phyloP scores from a whole-genome alignment of 1,140 invertebrate genomes.

The Pogonognathellus flavescens region DNA sequence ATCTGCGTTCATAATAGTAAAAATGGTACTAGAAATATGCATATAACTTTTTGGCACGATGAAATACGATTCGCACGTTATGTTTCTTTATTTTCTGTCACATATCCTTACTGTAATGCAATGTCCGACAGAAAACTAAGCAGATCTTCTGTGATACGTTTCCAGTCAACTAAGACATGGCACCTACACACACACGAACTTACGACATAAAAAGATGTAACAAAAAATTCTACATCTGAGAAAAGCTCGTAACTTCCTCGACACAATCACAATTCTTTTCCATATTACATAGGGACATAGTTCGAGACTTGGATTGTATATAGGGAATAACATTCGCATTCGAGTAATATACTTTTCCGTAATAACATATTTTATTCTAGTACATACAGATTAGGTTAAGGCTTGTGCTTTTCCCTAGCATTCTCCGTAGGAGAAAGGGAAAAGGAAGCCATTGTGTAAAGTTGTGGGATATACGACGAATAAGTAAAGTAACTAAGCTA shows the following conservation, averaged over 20 bases:
- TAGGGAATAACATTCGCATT: not conserved
- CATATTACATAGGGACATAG: not conserved
- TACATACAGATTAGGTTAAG: not conserved
- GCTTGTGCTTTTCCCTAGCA: not conserved
- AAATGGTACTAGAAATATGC: not conserved
- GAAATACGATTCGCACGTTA: constrained; percentile 16
- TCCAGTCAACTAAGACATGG: not conserved
- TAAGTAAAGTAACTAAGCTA: not conserved
- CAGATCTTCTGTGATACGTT: not conserved
- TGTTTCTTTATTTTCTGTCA: constrained; percentile 41
- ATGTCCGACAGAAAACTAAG: not conserved
- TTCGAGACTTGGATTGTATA: not conserved
- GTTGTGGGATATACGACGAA: not conserved
- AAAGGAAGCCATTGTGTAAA: constrained; percentile 14
- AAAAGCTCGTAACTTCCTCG: constrained; percentile 35
- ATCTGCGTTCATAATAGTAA: not conserved
- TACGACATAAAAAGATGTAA: not conserved
- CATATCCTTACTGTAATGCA: constrained; percentile 2
- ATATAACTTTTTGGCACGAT: constrained; percentile 4
- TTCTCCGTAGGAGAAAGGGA: not conserved
- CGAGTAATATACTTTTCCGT: not conserved
- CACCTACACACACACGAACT: not conserved
- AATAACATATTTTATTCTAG: not conserved
- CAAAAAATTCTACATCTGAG: constrained; percentile 25
- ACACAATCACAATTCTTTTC: constrained; percentile 37